Base-by-base conservation (phyloP, 2,113 vertebrate species). In the Atrichornis clamosus region DNA sequence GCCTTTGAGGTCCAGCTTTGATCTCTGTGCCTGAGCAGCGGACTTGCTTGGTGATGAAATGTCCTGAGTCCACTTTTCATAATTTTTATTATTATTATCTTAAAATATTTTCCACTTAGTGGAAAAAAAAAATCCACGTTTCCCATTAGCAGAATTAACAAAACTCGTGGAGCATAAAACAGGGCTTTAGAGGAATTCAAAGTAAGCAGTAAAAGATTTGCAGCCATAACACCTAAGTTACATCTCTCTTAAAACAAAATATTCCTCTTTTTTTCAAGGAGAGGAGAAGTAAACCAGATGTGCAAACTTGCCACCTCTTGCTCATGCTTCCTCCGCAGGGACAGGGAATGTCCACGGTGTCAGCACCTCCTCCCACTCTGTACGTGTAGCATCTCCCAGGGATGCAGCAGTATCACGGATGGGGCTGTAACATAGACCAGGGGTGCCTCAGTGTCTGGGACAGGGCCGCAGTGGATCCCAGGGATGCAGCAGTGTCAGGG, bases 141-240 rank as follows among this genome's bases (percentile, higher is more conserved):
- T 84, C 53, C 64, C 0, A 2, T 95, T 90, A 92, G 78, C 64
- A 81, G 84, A 93, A 86, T 84, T 81, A 91, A 88, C 84, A 78
- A 89, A 95, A 85, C 58, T 60, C 0, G 0, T 78, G 37, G 74
- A 91, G 65, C 0, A 1, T 83, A 65, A 59, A 90, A 30, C 46
- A 83, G 50, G 63, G 76, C 67, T 94, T 87, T 86, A 53, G 79
- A 92, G 55, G 92, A 93, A 96, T 95, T 96, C 94, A 92, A 92
- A 95, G 81, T 82, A 84, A 90, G 82, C 93, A 95, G 93, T 90
- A 94, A 96, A 97, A 96, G 79, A 80, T 95, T 94, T 96, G 91
- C 95, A 97, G 92, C 91, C 87, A 13, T 92, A 93, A 81, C 95
- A 97, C 95, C 93, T 97, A 96, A 95, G 95, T 96, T 97, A 95